Percentiles rank a stretch among this genome's conserved stretches.
phyloP scores from a whole-genome alignment of 1,140 invertebrate species.

The Drosophila willistoni region DNA sequence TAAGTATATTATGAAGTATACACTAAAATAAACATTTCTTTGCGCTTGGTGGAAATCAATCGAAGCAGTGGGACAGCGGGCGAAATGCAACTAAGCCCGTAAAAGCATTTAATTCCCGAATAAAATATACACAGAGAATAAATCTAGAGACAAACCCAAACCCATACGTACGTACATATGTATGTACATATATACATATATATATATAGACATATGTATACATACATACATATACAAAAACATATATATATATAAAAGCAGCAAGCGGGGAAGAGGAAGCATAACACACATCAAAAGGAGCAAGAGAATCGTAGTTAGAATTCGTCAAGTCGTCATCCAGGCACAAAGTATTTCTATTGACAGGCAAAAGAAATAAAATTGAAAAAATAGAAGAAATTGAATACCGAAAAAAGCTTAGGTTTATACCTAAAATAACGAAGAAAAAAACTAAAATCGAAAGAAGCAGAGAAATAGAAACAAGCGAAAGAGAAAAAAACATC shows the following conservation, averaged over 20 bases:
- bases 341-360: neutral
- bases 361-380: neutral
- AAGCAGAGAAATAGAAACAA: conserved; percentile 1
- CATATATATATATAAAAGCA: conserved; percentile 9
- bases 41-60: conserved; percentile 1
- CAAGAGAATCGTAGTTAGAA: conserved; percentile 12
- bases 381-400: neutral
- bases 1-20: conserved; percentile 25
- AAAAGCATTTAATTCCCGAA: neutral
- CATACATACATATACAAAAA: conserved; percentile 13
- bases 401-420: neutral
- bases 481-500: neutral
- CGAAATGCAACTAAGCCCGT: neutral
- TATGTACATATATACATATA: neutral
- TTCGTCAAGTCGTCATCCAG: conserved; percentile 2
- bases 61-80: neutral
- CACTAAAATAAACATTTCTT: neutral
- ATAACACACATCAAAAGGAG: conserved; percentile 7
- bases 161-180: conserved; percentile 6
- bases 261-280: conserved; percentile 7
- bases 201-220: neutral
- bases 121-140: conserved; percentile 21
- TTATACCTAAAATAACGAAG: neutral
- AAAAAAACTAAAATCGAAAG: conserved; percentile 13
- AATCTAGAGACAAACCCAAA: conserved; percentile 14